Conservation (phyloP, 2,888 invertebrate genomes). For the Morinoia aosen region DNA sequence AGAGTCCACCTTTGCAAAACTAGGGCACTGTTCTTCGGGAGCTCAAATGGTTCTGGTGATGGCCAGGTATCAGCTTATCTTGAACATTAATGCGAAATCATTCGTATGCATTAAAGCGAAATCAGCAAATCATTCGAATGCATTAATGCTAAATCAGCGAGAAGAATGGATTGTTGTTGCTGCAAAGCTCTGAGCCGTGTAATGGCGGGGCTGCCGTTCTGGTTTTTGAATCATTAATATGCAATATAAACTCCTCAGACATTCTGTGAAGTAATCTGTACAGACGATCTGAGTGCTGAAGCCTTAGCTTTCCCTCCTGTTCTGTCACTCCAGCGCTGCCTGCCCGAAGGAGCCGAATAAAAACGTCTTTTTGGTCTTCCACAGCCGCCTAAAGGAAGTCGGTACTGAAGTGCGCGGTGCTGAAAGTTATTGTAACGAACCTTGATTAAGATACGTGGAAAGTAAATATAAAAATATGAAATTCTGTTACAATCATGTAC, state of each 20-base stretch:
- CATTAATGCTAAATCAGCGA: not conserved
- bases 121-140: too few species aligned
- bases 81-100: not conserved
- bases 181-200: not conserved
- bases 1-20: not conserved
- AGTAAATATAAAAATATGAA: too few species aligned
- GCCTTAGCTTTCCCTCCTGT: not conserved
- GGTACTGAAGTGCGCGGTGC: too few species aligned
- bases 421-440: too few species aligned
- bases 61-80: not conserved
- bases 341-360: not conserved
- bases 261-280: not conserved
- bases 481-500: too few species aligned
- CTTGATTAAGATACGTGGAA: too few species aligned
- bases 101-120: too few species aligned
- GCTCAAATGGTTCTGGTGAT: not conserved
- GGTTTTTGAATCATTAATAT: conserved; percentile 3
- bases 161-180: not conserved
- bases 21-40: not conserved
- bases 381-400: not conserved
- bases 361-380: not conserved
- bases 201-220: not conserved
- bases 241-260: not conserved
- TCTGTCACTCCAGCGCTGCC: not conserved
- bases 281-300: not conserved